Evolutionary conservation across 2,113 vertebrate species (phyloP).

Genomic region (Probosciger aterrimus): DNA sequence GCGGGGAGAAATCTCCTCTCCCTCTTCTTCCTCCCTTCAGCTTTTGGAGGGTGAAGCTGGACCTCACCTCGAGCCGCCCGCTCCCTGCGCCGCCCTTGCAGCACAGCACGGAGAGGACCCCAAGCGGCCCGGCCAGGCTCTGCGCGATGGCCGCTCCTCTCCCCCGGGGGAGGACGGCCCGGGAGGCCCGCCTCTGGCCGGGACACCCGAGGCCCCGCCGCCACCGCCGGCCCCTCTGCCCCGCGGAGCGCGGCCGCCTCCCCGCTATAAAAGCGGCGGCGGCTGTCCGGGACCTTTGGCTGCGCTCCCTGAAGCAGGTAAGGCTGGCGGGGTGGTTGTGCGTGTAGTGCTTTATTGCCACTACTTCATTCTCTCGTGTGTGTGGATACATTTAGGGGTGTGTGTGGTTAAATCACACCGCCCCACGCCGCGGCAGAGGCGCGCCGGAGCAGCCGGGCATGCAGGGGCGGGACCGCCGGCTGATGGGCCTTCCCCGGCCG

Average conservation of each 20-base stretch:
- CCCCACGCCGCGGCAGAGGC: not conserved
- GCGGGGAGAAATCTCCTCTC: not conserved
- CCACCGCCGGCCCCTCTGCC: not conserved
- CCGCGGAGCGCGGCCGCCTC: not conserved
- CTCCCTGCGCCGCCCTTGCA: fast-evolving
- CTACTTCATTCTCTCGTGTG: not conserved
- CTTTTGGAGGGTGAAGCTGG: not conserved
- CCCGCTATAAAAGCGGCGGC: not conserved
- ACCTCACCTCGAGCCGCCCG: not conserved
- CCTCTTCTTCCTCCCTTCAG: not conserved
- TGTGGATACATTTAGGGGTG: not conserved
- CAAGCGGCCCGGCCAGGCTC: not conserved
- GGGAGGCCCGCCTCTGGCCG: not conserved
- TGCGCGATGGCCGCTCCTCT: not conserved
- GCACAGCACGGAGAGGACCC: fast-evolving
- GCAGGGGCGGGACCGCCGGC: not conserved
- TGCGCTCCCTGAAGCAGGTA: not conserved
- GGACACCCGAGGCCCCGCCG: not conserved
- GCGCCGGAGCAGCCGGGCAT: not conserved
- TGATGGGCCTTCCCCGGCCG: not conserved
- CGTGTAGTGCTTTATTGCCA: not conserved
- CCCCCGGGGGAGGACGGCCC: not conserved
- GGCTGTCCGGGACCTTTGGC: not conserved
- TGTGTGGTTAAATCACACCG: not conserved
- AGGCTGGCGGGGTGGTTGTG: not conserved